Evolutionary conservation across 2,113 vertebrate genomes (phyloP), one percentile per base, ranked within the genome.

Genomic region (Notiomystis cincta): DNA sequence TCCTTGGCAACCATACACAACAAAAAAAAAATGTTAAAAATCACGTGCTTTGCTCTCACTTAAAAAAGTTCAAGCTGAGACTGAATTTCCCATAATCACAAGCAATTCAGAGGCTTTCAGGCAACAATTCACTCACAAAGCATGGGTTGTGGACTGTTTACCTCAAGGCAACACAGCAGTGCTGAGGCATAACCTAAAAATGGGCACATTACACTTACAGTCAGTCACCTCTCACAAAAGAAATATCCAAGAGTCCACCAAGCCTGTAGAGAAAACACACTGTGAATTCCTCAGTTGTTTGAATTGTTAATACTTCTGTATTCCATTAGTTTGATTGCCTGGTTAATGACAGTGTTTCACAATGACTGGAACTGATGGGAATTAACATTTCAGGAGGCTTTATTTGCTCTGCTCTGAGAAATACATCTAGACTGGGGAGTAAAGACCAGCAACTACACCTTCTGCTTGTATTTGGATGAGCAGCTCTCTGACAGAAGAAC

Each of bases 311-410:
- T 31, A 33, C 54, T 47, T 67, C 37, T 44, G 20, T 75, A 64
- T 57, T 82, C 75, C 75, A 61, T 65, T 54, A 65, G 44, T 54
- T 62, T 54, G 91, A 93, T 45, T 83, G 90, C 45, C 76, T 79
- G 33, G 51, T 86, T 88, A 91, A 81, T 40, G 47, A 66, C 16
- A 91, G 44, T 5, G 48, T 54, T 81, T 78, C 72, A 84, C 44
- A 83, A 60, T 31, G 69, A 54, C 94, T 96, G 79, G 70, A 96
- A 95, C 54, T 57, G 89, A 92, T 80, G 86, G 77, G 86, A 97
- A 97, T 97, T 96, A 96, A 84, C 92, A 87, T 96, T 82, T 95
- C 86, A 82, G 90, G 84, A 95, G 91, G 85, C 30, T 88, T 95
- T 91, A 93, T 96, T 73, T 93, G 40, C 51, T 77, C 56, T 93